Evolutionary conservation across 2,888 invertebrate genomes (phyloP).

Genomic region (Aporophyla nigra): DNA sequence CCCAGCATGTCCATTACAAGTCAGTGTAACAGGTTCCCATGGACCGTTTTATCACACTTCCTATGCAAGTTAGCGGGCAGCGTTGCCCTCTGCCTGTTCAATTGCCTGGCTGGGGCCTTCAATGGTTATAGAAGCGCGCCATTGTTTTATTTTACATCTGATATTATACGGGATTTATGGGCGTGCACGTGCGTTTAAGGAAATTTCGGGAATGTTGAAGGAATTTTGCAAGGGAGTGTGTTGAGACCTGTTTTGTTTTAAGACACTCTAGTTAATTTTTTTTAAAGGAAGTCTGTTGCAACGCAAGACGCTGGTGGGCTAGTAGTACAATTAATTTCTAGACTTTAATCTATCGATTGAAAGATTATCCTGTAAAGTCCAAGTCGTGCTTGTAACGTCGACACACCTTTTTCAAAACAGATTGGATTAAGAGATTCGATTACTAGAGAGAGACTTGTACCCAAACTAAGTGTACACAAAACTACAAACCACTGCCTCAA

Average conservation of each 20-base stretch:
- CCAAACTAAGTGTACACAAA: slow-evolving; percentile 47
- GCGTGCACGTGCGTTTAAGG: slow-evolving; percentile 43
- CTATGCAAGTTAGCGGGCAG: slow-evolving; percentile 70
- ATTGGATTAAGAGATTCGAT: slow-evolving; percentile 61
- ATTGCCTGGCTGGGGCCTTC: slow-evolving; percentile 62
- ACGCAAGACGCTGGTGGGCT: neutral
- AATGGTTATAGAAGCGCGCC: slow-evolving; percentile 62
- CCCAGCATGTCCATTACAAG: slow-evolving; percentile 39
- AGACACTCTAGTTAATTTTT: neutral
- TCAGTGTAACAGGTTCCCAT: slow-evolving; percentile 67
- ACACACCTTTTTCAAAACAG: slow-evolving; percentile 56
- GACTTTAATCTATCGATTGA: slow-evolving; percentile 25
- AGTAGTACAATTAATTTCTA: slow-evolving; percentile 41
- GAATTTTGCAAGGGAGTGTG: slow-evolving; percentile 17
- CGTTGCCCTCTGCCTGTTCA: slow-evolving; percentile 64
- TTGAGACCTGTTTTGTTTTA: slow-evolving; percentile 15
- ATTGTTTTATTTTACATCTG: slow-evolving; percentile 69
- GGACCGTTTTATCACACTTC: slow-evolving; percentile 81
- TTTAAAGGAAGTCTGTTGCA: neutral
- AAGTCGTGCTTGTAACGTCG: slow-evolving; percentile 45
- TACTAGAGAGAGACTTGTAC: slow-evolving; percentile 48
- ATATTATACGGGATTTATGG: slow-evolving; percentile 57
- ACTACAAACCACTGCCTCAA: slow-evolving; percentile 53
- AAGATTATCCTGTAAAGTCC: slow-evolving; percentile 37
- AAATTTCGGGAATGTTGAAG: slow-evolving; percentile 30